These are phyloP conservation scores for Eupithecia exiguata DNA, from an alignment of 2,888 invertebrate species.

Conservation along the genomic window DNA sequence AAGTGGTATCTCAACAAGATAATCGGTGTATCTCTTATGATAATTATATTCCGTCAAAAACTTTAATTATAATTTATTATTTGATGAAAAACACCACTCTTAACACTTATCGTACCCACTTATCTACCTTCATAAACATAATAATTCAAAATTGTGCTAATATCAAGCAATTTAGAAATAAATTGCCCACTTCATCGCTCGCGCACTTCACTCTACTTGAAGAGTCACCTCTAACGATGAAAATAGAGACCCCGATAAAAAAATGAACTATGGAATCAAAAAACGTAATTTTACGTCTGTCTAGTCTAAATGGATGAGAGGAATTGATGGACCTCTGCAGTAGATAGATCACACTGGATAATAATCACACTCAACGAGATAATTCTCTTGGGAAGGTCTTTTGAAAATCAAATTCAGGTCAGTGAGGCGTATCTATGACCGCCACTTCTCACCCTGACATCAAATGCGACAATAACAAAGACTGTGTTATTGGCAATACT, in stretches of 20 bases:
- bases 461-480: slow-evolving; percentile 60
- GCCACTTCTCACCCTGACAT: slow-evolving; percentile 78
- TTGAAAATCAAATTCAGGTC: slow-evolving; percentile 69
- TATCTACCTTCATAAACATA: not conserved
- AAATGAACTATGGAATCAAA: not conserved
- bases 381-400: slow-evolving; percentile 19
- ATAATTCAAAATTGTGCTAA: not conserved
- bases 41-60: not conserved
- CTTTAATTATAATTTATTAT: not conserved
- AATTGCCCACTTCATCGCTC: not conserved
- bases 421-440: slow-evolving; percentile 64
- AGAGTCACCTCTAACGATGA: not conserved
- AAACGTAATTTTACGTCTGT: slow-evolving; percentile 9
- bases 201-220: not conserved
- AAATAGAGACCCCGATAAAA: not conserved
- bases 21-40: not conserved
- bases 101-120: not conserved
- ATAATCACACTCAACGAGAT: not conserved
- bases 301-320: not conserved
- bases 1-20: not conserved
- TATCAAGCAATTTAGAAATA: not conserved
- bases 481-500: slow-evolving; percentile 76
- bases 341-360: too few species aligned
- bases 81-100: not conserved
- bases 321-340: not conserved